These are phyloP conservation scores for Hirtodrosophila duncani DNA, from an alignment of 2,888 invertebrate genomes.

Conservation along the genomic window DNA sequence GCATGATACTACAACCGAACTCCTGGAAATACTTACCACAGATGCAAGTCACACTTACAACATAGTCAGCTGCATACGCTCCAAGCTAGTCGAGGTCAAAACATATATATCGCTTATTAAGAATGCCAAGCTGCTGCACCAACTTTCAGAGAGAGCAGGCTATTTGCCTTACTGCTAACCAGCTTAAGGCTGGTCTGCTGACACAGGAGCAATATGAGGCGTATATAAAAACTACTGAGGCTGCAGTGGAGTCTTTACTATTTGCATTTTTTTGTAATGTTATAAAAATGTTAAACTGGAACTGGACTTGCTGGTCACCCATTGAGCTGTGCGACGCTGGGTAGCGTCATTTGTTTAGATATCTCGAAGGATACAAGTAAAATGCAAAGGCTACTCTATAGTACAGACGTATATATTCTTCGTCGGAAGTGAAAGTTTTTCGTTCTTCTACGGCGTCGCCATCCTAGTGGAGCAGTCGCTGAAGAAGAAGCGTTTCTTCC, in stretches of 20 bases:
- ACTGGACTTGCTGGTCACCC: too few relatives aligned
- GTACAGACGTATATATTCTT: too few relatives aligned
- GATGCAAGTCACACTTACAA: constrained; percentile 82
- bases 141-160: constrained; percentile 83
- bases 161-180: constrained; percentile 91
- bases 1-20: constrained; percentile 85
- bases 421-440: too few relatives aligned
- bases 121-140: constrained; percentile 84
- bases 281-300: not conserved
- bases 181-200: constrained; percentile 83
- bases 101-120: constrained; percentile 82
- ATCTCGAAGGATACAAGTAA: too few relatives aligned
- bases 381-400: too few relatives aligned
- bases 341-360: too few relatives aligned
- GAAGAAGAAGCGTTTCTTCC: too few relatives aligned
- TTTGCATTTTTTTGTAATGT: not conserved
- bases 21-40: constrained; percentile 87
- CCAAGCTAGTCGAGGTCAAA: constrained; percentile 88
- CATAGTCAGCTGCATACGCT: constrained; percentile 87
- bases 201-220: constrained; percentile 82
- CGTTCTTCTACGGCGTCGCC: too few relatives aligned
- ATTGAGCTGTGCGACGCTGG: too few relatives aligned
- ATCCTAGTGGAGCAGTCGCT: too few relatives aligned
- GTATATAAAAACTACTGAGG: constrained; percentile 23
- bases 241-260: too few relatives aligned